Base-by-base conservation (phyloP, 2,113 vertebrate genomes). In the Python bivittatus region DNA sequence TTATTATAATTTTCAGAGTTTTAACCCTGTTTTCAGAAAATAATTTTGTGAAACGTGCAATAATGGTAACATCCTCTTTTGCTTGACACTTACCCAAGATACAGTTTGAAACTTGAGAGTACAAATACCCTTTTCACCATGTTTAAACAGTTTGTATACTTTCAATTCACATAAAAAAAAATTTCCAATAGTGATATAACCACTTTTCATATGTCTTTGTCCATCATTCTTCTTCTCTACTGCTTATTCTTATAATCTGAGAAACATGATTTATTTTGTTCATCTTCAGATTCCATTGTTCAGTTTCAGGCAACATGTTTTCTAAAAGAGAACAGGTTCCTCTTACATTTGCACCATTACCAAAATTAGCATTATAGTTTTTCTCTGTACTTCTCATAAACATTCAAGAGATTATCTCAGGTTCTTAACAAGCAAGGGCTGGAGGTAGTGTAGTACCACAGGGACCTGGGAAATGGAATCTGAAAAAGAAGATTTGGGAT, bases 391-490 rank as follows among this genome's bases (percentile, higher is more conserved):
- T 44, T 85, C 29, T 15, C 54, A 64, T 38, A 38, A 86, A 84
- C 11, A 29, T 72, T 97, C 96, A 98, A 87, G 97, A 97, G 93
- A 97, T 96, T 83, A 96, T 96, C 97, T 99, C 98, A 0, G 97
- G 98, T 94, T 98, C 96, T 83, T 99, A 98, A 27, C 91, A 97
- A 2, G 98, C 98, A 68, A 99, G 97, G 54, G 99, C 99, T 92
- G 96, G 96, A 3, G 99, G 99, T 94, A 99, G 95, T 0, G 98
- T 99, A 0, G 94, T 98, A 44, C 98, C 99, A 96, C 99, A 99
- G 3, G 98, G 98, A 29, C 99, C 99, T 84, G 97, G 96, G 96
- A 99, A 99, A 96, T 99, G 98, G 93, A 98, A 99, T 97, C 99
- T 99, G 97, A 29, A 96, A 93, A 0, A 92, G 12, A 92, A 94